These are phyloP conservation scores for Amorpha juglandis DNA, from an alignment of 2,888 invertebrate genomes.

Conservation along the genomic window DNA sequence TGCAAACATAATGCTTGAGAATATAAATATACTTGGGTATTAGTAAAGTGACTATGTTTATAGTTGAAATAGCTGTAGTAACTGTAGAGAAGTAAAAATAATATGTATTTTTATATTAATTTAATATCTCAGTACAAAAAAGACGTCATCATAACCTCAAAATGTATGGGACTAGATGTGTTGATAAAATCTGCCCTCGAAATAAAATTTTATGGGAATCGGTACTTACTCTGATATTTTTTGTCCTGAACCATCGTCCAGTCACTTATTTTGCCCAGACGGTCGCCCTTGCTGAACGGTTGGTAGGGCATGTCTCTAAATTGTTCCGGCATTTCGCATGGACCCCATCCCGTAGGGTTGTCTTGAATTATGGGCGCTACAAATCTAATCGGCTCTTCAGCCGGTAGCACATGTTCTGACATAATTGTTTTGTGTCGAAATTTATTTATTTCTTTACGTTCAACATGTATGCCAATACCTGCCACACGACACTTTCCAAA, in stretches of 20 bases:
- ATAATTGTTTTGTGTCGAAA: conserved; percentile 43
- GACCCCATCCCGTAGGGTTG: conserved; percentile 98
- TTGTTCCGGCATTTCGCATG: conserved; percentile 96
- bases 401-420: conserved; percentile 82
- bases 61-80: too few relatives aligned
- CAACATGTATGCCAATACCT: conserved; percentile 48
- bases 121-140: conserved; percentile 25
- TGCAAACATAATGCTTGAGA: too few relatives aligned
- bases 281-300: conserved; percentile 99
- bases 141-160: conserved; percentile 64
- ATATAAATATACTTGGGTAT: too few relatives aligned
- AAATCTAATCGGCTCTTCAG: conserved; percentile 87
- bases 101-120: not conserved
- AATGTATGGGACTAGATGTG: conserved; percentile 30
- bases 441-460: conserved; percentile 29
- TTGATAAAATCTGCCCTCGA: not conserved
- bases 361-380: conserved; percentile 90
- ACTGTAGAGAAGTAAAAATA: too few relatives aligned
- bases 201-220: not conserved
- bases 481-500: conserved; percentile 48
- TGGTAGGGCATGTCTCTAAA: conserved; percentile 99
- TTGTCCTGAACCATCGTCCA: conserved; percentile 99
- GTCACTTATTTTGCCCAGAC: conserved; percentile 99
- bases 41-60: too few relatives aligned
- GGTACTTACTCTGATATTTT: conserved; percentile 92